Conservation (phyloP, 2,888 invertebrate species). For the Allophyes oxyacanthae region DNA sequence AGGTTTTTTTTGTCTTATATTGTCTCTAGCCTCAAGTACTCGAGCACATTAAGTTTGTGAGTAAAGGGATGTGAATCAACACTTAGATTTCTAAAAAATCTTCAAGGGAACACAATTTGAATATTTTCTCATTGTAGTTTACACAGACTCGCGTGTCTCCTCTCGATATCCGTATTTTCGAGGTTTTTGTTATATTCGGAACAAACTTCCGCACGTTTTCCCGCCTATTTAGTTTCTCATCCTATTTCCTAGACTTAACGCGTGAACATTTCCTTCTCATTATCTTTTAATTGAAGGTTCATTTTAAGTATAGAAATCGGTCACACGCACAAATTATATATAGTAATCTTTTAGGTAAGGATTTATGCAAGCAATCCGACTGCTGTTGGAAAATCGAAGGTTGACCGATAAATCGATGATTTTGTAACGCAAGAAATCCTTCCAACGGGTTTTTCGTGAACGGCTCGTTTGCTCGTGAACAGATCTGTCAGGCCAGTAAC, state of each 20-base stretch:
- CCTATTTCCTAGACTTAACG: slow-evolving; percentile 31
- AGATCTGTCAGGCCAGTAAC: too few species aligned
- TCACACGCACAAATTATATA: background rate
- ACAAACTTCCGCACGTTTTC: slow-evolving; percentile 32
- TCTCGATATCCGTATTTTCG: slow-evolving; percentile 35
- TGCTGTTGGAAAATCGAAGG: too few species aligned
- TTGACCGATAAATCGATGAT: too few species aligned
- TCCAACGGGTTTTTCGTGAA: too few species aligned
- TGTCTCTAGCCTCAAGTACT: too few species aligned
- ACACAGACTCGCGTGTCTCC: slow-evolving; percentile 37
- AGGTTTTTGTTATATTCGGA: slow-evolving; percentile 40
- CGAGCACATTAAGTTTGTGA: too few species aligned
- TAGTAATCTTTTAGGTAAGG: background rate
- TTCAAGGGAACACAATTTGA: slow-evolving; percentile 23
- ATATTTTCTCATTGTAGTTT: slow-evolving; percentile 30
- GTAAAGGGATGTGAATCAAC: too few species aligned
- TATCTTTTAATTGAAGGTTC: slow-evolving; percentile 45
- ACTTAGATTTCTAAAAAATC: slow-evolving; percentile 7
- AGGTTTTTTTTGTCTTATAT: slow-evolving; percentile 20
- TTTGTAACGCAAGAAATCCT: too few species aligned
- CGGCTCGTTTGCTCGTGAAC: too few species aligned
- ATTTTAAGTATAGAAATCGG: slow-evolving; percentile 11
- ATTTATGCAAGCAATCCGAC: background rate
- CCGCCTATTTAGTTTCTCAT: slow-evolving; percentile 46
- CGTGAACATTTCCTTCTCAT: slow-evolving; percentile 38